These are phyloP conservation scores for Latheticus oryzae DNA, from an alignment of 2,888 invertebrate species.

Conservation along the genomic window DNA sequence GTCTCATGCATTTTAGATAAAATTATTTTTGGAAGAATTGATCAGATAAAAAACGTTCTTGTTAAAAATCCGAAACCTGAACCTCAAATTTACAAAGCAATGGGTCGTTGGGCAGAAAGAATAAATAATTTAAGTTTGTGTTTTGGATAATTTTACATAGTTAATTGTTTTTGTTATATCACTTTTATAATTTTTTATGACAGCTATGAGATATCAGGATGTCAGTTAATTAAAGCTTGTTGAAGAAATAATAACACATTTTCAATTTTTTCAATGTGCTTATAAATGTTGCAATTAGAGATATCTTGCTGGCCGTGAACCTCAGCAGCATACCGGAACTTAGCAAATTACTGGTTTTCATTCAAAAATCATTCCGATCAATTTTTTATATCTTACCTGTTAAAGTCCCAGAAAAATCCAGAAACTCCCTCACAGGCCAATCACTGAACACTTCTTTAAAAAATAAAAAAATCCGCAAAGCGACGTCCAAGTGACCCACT, in stretches of 20 bases:
- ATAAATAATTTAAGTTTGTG: conserved; percentile 44
- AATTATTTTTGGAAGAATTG: conserved; percentile 84
- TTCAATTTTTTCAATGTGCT: conserved; percentile 16
- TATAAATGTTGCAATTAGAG: conserved; percentile 26
- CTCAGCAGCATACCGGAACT: conserved; percentile 34
- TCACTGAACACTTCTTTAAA: conserved; percentile 17
- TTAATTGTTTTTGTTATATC: not conserved
- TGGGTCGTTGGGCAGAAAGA: conserved; percentile 91
- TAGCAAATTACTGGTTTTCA: conserved; percentile 33
- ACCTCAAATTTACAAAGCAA: conserved; percentile 85
- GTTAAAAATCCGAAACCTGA: conserved; percentile 75
- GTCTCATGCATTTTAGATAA: conserved; percentile 97
- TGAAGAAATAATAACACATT: conserved; percentile 13
- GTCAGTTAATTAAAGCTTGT: conserved; percentile 11
- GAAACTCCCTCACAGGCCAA: conserved; percentile 13
- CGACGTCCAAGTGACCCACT: conserved; percentile 35
- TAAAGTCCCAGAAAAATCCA: conserved; percentile 20
- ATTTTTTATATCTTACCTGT: conserved; percentile 18
- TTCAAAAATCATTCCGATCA: conserved; percentile 22
- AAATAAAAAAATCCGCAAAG: conserved; percentile 25
- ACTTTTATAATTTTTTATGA: not conserved
- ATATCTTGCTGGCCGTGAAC: conserved; percentile 38
- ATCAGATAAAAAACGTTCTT: conserved; percentile 92
- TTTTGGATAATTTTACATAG: conserved; percentile 29
- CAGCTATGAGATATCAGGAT: not conserved